phyloP scores from a whole-genome alignment of 1,140 invertebrate genomes.

The Drosophila pandora region DNA sequence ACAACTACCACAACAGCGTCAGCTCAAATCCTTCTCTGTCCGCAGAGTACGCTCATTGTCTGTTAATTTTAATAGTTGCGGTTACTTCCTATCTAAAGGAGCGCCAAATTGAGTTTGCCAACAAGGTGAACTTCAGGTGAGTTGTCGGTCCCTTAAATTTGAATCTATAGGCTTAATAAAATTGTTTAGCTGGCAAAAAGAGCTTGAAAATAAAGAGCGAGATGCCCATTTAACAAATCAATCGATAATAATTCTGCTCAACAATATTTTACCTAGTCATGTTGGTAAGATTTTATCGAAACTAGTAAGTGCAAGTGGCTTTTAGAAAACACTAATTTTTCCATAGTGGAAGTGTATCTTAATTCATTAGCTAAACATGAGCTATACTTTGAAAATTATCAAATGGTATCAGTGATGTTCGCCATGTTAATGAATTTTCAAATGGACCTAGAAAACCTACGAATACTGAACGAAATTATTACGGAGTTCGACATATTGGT shows the following conservation, averaged over 20 bases:
- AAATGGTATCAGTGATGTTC: slow-evolving; percentile 95
- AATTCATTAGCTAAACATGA: slow-evolving; percentile 88
- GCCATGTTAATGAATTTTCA: slow-evolving; percentile 92
- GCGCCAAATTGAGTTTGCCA: slow-evolving; percentile 94
- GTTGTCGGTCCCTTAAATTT: not conserved
- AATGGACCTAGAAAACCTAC: slow-evolving; percentile 87
- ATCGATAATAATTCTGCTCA: slow-evolving; percentile 91
- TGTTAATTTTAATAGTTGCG: slow-evolving; percentile 88
- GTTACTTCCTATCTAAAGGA: slow-evolving; percentile 91
- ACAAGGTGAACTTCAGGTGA: slow-evolving; percentile 88
- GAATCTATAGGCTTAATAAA: not conserved
- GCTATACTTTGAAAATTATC: slow-evolving; percentile 92
- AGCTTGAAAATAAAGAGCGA: slow-evolving; percentile 90
- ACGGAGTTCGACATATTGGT: slow-evolving; percentile 91
- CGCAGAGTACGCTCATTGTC: slow-evolving; percentile 87
- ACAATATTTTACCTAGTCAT: slow-evolving; percentile 93
- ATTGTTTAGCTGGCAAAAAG: slow-evolving; percentile 89
- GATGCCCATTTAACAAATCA: slow-evolving; percentile 90
- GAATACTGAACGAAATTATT: slow-evolving; percentile 94
- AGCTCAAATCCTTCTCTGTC: slow-evolving; percentile 87
- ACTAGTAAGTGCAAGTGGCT: not conserved
- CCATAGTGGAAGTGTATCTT: slow-evolving; percentile 89
- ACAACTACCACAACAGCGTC: slow-evolving; percentile 85
- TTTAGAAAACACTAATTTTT: not conserved
- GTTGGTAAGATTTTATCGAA: slow-evolving; percentile 87